These are phyloP conservation scores for Anniella stebbinsi DNA, from an alignment of 2,797 vertebrate species.

Conservation along the genomic window DNA sequence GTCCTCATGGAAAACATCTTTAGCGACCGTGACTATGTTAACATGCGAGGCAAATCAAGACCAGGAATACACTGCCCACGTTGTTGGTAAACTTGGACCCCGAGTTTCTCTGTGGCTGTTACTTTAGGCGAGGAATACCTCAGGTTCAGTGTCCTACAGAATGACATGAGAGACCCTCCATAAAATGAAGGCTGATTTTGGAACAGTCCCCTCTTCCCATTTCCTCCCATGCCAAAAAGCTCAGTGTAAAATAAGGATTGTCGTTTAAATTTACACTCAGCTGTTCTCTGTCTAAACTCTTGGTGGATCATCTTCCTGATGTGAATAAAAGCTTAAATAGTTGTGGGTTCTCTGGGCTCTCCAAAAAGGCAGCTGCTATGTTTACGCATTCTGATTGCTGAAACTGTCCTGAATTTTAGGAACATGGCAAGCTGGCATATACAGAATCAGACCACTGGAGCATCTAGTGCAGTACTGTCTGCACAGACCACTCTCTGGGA, in stretches of 20 bases:
- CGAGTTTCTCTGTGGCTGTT: background rate
- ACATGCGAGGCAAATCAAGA: background rate
- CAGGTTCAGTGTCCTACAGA: background rate
- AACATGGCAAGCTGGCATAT: background rate
- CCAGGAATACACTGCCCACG: slow-evolving; percentile 20
- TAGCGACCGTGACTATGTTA: slow-evolving; percentile 14
- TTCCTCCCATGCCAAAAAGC: background rate
- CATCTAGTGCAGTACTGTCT: background rate
- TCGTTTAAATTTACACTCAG: slow-evolving; percentile 14
- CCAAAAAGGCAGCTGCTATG: background rate
- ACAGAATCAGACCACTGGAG: background rate
- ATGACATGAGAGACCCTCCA: background rate
- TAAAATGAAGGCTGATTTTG: background rate
- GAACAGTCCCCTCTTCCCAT: background rate
- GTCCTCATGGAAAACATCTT: slow-evolving; percentile 38
- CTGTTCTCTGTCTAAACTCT: slow-evolving; percentile 5
- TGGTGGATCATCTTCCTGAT: background rate
- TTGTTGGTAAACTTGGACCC: slow-evolving; percentile 27
- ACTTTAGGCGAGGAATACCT: background rate
- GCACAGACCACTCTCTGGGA: background rate
- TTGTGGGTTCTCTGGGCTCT: background rate
- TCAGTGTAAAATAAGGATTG: background rate
- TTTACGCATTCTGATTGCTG: background rate
- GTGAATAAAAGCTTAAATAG: background rate
- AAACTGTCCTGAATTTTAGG: background rate